Evolutionary conservation across 1,140 invertebrate genomes (phyloP), one percentile per base, ranked within the genome.

Genomic region (Diabrotica undecimpunctata): DNA sequence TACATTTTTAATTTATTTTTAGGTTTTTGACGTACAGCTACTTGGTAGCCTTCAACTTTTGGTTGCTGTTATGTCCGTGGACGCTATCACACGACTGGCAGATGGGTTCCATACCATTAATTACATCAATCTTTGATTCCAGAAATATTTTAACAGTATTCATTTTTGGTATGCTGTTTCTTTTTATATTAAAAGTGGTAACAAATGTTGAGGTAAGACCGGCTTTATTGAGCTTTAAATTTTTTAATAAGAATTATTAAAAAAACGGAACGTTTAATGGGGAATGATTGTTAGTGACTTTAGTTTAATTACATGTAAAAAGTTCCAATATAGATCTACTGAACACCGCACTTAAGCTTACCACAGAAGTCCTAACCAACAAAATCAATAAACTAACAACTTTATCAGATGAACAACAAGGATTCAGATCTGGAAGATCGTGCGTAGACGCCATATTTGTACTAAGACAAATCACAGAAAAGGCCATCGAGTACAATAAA

Each of bases 41-140:
- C 78, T 79, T 93, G 72, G 89, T 90, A 3, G 87, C 89, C 1
- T 85, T 93, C 79, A 93, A 93, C 82, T 86, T 87, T 79, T 92
- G 90, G 90, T 78, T 94, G 54, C 83, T 94, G 9, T 79, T 94
- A 11, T 91, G 88, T 72, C 91, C 92, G 2, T 84, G 84, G 67
- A 86, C 84, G 8, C 82, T 94, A 1, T 91, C 89, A 66, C 92
- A 93, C 73, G 91, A 94, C 75, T 94, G 92, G 90, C 91, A 93
- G 78, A 93, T 94, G 91, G 90, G 91, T 36, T 93, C 91, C 9
- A 84, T 94, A 54, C 90, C 91, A 36, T 79, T 93, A 41, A 84
- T 94, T 51, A 86, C 87, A 56, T 86, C 85, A 46, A 75, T 86
- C 5, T 83, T 81, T 54, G 91, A 93, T 79, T 81, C 83, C 7